Percentiles rank a stretch among this genome's conserved stretches.
These are phyloP conservation scores for Brenthis ino DNA, from an alignment of 2,888 invertebrate genomes.

Conservation along the genomic window DNA sequence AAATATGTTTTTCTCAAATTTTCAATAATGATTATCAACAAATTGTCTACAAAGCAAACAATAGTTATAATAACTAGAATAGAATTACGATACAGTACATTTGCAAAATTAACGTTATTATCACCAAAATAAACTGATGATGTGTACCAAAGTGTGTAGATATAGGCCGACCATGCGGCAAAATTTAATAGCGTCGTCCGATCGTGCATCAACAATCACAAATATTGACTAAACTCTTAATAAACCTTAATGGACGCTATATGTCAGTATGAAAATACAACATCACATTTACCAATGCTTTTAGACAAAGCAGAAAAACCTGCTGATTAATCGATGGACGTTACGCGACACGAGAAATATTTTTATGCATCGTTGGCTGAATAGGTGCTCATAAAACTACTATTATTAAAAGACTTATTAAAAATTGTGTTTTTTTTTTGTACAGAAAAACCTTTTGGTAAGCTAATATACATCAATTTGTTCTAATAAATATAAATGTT, in stretches of 20 bases:
- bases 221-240: constrained; percentile 77
- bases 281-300: constrained; percentile 56
- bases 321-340: constrained; percentile 75
- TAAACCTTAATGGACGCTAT: constrained; percentile 69
- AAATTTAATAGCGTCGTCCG: constrained; percentile 68
- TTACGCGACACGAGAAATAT: constrained; percentile 76
- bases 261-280: constrained; percentile 54
- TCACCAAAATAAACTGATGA: constrained; percentile 47
- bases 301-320: constrained; percentile 58
- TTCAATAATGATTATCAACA: too few relatives aligned
- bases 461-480: too few relatives aligned
- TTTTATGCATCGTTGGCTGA: constrained; percentile 77
- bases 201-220: constrained; percentile 63
- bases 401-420: constrained; percentile 26
- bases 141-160: constrained; percentile 41
- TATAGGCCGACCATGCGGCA: constrained; percentile 49
- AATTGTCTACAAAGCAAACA: too few relatives aligned
- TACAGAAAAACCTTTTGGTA: too few relatives aligned
- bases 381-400: constrained; percentile 43
- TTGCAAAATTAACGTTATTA: constrained; percentile 52
- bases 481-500: too few relatives aligned
- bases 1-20: too few relatives aligned
- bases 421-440: not conserved
- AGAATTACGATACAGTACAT: constrained; percentile 26
- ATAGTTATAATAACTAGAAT: constrained; percentile 8